Conservation (phyloP, 2,113 vertebrate species). For the Thunnus maccoyii region DNA sequence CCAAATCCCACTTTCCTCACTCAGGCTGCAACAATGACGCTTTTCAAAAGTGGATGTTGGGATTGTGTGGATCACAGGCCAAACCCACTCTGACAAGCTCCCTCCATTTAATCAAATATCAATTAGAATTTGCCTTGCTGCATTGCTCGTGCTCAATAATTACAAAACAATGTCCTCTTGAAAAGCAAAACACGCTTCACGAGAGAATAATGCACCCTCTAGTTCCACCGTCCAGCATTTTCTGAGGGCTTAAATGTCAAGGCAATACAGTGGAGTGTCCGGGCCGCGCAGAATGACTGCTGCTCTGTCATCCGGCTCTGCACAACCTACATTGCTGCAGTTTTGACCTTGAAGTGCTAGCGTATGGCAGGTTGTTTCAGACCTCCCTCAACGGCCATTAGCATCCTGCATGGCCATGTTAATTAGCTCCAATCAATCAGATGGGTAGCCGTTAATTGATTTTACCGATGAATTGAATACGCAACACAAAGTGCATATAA, state of each 20-base stretch:
- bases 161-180: conserved; percentile 4
- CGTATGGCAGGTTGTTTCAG: conserved; percentile 49
- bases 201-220: conserved; percentile 39
- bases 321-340: conserved; percentile 53
- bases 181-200: conserved; percentile 34
- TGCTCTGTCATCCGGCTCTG: conserved; percentile 31
- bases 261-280: conserved; percentile 30
- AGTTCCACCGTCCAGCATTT: conserved; percentile 21
- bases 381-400: conserved; percentile 64
- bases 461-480: conserved; percentile 64
- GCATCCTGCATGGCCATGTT: conserved; percentile 59
- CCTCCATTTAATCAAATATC: conserved; percentile 41
- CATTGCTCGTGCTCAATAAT: conserved; percentile 23
- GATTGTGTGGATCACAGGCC: conserved; percentile 44
- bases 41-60: conserved; percentile 34
- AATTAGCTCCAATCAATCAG: conserved; percentile 77
- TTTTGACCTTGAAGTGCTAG: conserved; percentile 67
- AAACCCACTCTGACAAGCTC: not conserved
- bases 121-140: conserved; percentile 21
- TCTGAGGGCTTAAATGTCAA: conserved; percentile 31
- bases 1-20: conserved; percentile 29
- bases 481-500: conserved; percentile 44
- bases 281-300: conserved; percentile 18
- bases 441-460: conserved; percentile 70
- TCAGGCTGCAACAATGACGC: conserved; percentile 35